Conservation (phyloP, 2,113 vertebrate species). For the Atrichornis clamosus region DNA sequence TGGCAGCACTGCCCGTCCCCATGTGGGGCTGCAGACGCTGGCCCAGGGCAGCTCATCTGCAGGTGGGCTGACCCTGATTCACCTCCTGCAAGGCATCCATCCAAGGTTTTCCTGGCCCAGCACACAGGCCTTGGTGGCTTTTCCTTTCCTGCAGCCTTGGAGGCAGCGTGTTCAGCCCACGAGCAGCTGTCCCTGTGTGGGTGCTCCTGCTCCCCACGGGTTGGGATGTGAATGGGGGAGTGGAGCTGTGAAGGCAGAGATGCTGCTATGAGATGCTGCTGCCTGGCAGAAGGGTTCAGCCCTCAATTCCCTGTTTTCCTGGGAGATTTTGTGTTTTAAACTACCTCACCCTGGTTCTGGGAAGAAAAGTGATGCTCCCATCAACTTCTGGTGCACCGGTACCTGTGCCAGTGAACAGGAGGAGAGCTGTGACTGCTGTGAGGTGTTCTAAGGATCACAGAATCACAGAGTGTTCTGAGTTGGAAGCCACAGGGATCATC, state of each 20-base stretch:
- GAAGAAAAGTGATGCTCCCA: neutral
- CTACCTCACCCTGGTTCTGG: neutral
- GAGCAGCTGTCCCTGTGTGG: neutral
- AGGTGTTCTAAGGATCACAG: neutral
- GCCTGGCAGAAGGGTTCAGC: neutral
- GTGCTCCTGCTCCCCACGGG: neutral
- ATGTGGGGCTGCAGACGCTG: fast-evolving
- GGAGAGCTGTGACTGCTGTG: neutral
- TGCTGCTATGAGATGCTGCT: neutral
- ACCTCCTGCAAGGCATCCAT: neutral
- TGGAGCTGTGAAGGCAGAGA: neutral
- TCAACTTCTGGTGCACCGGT: neutral
- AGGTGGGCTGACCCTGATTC: neutral
- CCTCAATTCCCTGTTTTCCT: neutral
- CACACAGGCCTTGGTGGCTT: neutral
- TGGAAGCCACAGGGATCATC: neutral
- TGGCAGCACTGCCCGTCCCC: neutral
- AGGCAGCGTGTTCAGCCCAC: neutral
- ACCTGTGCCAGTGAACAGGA: neutral
- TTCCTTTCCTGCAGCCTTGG: neutral
- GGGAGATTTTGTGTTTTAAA: neutral
- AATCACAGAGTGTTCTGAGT: neutral
- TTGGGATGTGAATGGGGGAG: neutral
- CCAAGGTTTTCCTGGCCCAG: neutral
- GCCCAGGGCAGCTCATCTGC: neutral